These are phyloP conservation scores for Stramonita haemastoma DNA, from an alignment of 2,888 invertebrate genomes.

Conservation along the genomic window DNA sequence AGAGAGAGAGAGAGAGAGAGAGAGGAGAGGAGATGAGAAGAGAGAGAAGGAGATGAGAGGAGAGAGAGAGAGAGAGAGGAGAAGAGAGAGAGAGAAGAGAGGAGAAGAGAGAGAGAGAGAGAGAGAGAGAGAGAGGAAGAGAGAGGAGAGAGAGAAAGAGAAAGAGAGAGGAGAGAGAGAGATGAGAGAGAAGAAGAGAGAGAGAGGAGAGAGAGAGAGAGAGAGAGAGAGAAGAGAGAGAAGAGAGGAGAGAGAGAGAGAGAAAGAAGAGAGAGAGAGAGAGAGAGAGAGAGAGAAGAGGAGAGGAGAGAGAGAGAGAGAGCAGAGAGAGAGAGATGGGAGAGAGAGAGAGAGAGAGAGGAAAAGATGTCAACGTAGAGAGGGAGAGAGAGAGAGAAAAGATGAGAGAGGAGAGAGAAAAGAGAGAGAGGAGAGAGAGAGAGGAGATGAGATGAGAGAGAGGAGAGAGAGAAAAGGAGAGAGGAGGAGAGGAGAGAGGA, in stretches of 20 bases:
- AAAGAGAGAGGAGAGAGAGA: not conserved
- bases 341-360: not conserved
- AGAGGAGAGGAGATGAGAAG: too few relatives aligned
- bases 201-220: not conserved
- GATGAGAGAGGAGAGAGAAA: not conserved
- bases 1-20: too few relatives aligned
- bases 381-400: not conserved
- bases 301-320: too few relatives aligned
- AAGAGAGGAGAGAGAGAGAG: slow-evolving; percentile 14
- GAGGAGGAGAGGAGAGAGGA: too few relatives aligned
- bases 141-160: not conserved
- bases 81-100: not conserved
- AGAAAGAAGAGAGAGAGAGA: slow-evolving; percentile 6
- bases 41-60: too few relatives aligned
- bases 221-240: not conserved
- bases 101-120: not conserved
- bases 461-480: too few relatives aligned
- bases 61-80: too few relatives aligned
- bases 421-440: not conserved
- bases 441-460: too few relatives aligned
- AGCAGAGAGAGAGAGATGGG: too few relatives aligned
- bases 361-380: not conserved
- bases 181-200: not conserved
- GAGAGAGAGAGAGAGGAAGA: not conserved
- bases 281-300: not conserved